Evolutionary conservation across 2,797 vertebrate species (phyloP).

Genomic region (Sebastes taczanowskii): DNA sequence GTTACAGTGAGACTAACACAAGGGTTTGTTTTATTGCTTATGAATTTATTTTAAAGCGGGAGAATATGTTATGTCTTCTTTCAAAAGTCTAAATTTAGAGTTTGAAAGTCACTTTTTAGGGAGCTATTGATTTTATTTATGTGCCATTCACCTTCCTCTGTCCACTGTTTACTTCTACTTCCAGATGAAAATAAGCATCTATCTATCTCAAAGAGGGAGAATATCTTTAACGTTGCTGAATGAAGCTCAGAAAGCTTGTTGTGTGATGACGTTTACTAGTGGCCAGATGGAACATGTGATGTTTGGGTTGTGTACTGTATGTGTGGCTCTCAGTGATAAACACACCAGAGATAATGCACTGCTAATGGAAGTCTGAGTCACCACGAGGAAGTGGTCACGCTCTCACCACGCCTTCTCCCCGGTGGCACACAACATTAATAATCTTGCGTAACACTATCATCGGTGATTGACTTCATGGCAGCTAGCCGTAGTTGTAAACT

Average conservation of each 20-base stretch:
- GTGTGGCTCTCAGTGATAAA: not conserved
- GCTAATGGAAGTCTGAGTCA: constrained; percentile 28
- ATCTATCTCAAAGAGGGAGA: not conserved
- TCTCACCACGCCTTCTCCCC: not conserved
- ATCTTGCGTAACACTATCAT: not conserved
- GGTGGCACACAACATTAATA: not conserved
- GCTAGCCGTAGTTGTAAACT: not conserved
- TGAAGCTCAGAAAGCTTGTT: not conserved
- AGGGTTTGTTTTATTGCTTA: not conserved
- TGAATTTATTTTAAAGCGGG: not conserved
- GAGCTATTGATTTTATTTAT: not conserved
- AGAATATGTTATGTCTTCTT: not conserved
- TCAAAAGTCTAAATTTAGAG: not conserved
- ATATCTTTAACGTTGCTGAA: not conserved
- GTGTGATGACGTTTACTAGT: not conserved
- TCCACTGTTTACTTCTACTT: not conserved
- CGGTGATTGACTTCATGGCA: not conserved
- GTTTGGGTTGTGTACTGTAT: not conserved
- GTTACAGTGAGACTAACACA: not conserved
- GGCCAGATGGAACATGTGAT: constrained; percentile 2
- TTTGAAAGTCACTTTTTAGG: not conserved
- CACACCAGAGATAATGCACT: constrained; percentile 4
- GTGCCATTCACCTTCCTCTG: not conserved
- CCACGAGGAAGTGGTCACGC: not conserved
- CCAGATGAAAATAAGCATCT: not conserved